Evolutionary conservation across 2,113 vertebrate species (phyloP).

Genomic region (Epinephelus fuscoguttatus): DNA sequence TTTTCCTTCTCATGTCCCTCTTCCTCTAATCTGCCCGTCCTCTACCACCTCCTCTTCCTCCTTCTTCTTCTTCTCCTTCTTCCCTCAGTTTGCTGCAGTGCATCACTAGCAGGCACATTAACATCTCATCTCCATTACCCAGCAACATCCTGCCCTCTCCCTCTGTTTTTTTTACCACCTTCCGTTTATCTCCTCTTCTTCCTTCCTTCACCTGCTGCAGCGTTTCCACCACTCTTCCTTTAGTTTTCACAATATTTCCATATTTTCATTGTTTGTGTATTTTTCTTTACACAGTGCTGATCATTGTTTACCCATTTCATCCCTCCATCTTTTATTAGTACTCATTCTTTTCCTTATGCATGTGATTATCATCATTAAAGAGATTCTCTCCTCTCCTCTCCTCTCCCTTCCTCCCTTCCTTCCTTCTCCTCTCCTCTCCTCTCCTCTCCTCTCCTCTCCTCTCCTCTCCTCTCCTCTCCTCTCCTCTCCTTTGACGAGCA

Average conservation of each 20-base stretch:
- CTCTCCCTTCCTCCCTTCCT: no score
- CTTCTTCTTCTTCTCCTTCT: slow-evolving; percentile 44
- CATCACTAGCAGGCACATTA: slow-evolving; percentile 77
- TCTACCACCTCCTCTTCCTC: slow-evolving; percentile 38
- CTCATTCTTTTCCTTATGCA: slow-evolving; percentile 14
- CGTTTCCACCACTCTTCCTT: slow-evolving; percentile 6
- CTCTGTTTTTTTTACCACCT: slow-evolving; percentile 25
- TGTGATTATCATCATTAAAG: slow-evolving; percentile 46
- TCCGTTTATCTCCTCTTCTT: slow-evolving; percentile 28
- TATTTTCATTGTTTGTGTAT: slow-evolving; percentile 1
- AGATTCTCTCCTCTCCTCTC: no score
- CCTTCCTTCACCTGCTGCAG: not conserved
- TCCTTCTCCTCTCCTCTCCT: not conserved
- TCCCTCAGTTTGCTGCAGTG: slow-evolving; percentile 79
- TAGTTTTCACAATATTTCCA: slow-evolving; percentile 9
- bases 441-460: not conserved
- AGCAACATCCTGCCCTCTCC: slow-evolving; percentile 49
- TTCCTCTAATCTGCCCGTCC: slow-evolving; percentile 38
- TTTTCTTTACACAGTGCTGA: slow-evolving; percentile 2
- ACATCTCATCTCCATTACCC: slow-evolving; percentile 79
- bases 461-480: slow-evolving; percentile 23
- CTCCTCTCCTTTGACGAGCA: slow-evolving; percentile 51
- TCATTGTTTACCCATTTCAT: not conserved
- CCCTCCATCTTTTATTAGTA: slow-evolving; percentile 4
- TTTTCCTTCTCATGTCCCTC: slow-evolving; percentile 18